Percentiles rank a stretch among this genome's conserved stretches.
phyloP scores from a whole-genome alignment of 2,113 vertebrate species.

The Theropithecus gelada region DNA sequence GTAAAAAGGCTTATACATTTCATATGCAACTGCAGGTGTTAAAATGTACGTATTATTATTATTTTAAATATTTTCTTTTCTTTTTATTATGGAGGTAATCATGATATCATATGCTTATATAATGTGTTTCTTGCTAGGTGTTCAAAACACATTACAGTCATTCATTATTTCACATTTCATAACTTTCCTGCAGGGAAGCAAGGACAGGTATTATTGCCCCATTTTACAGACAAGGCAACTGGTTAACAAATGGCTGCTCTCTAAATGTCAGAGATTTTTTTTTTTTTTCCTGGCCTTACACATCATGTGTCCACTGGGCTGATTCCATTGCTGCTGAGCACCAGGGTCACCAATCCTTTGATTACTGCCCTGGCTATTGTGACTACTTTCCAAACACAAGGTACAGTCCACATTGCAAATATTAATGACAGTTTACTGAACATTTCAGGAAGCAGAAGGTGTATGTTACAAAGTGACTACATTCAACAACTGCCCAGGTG shows the following conservation, averaged over 20 bases:
- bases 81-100: constrained; percentile 53
- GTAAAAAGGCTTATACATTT: constrained; percentile 72
- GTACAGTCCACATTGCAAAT: neutral
- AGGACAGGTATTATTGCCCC: neutral
- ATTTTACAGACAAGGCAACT: constrained; percentile 25
- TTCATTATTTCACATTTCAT: constrained; percentile 53
- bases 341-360: neutral
- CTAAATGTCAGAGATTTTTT: neutral
- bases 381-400: neutral
- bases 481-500: neutral
- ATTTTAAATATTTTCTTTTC: constrained; percentile 72
- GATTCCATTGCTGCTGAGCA: neutral
- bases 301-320: neutral
- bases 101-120: constrained; percentile 64
- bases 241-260: neutral
- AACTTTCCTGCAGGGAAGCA: neutral
- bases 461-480: neutral
- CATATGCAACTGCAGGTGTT: constrained; percentile 63
- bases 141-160: constrained; percentile 31
- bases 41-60: constrained; percentile 54
- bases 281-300: neutral
- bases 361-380: neutral
- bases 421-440: neutral
- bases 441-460: neutral
- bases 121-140: constrained; percentile 63